Evolutionary conservation across 2,888 invertebrate genomes (phyloP).

Genomic region (Thecocarcelia acutangulata): DNA sequence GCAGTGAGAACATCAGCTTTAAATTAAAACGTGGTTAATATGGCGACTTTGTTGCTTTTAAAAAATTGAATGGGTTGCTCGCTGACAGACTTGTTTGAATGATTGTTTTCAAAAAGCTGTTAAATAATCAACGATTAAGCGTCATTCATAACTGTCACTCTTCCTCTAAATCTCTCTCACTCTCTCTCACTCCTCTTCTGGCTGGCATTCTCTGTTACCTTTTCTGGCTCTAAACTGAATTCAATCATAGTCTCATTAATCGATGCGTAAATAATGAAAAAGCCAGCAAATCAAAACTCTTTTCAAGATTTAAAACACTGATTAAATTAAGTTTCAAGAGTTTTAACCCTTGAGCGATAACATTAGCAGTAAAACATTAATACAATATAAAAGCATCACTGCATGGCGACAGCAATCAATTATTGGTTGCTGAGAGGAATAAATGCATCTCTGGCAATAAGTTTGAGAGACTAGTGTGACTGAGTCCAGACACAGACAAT

Average conservation of each 20-base stretch:
- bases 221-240: slow-evolving; percentile 18
- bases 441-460: too few species aligned
- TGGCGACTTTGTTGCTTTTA: slow-evolving; percentile 23
- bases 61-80: slow-evolving; percentile 8
- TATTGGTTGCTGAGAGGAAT: too few species aligned
- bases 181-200: slow-evolving; percentile 16
- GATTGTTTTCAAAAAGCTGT: slow-evolving; percentile 69
- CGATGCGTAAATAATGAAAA: slow-evolving; percentile 9
- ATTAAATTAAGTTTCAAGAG: background rate
- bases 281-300: slow-evolving; percentile 22
- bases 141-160: slow-evolving; percentile 67
- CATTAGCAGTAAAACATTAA: too few species aligned
- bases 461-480: too few species aligned
- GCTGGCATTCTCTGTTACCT: background rate
- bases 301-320: slow-evolving; percentile 26
- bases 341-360: slow-evolving; percentile 17
- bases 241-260: slow-evolving; percentile 57
- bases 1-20: background rate
- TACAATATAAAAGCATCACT: too few species aligned
- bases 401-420: too few species aligned
- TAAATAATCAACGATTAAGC: slow-evolving; percentile 69
- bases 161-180: background rate
- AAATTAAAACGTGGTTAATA: slow-evolving; percentile 6
- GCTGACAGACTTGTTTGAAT: slow-evolving; percentile 34
- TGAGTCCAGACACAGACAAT: too few species aligned